These are phyloP conservation scores for Cryptocephalus primarius DNA, from an alignment of 2,888 invertebrate genomes.

Conservation along the genomic window DNA sequence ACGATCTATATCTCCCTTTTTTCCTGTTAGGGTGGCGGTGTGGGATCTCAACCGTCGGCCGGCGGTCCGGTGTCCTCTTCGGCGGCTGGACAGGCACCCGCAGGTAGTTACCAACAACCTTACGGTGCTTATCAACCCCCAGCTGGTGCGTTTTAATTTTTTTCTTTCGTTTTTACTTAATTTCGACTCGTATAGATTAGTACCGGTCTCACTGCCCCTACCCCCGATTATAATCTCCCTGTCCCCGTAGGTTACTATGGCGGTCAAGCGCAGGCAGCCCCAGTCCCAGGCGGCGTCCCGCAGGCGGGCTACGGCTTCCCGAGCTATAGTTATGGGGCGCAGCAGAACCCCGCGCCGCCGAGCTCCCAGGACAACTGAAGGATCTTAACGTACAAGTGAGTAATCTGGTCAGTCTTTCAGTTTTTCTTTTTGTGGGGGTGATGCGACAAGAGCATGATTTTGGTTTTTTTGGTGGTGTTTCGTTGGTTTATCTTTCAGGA, in stretches of 20 bases:
- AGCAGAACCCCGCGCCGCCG: slow-evolving; percentile 17
- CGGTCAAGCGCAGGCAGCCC: slow-evolving; percentile 27
- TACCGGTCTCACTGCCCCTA: too few species aligned
- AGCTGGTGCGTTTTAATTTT: slow-evolving; percentile 22
- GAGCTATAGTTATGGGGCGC: slow-evolving; percentile 36
- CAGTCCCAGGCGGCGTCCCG: slow-evolving; percentile 29
- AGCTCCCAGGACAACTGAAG: slow-evolving; percentile 17
- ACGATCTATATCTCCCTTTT: too few species aligned
- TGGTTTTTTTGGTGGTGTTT: slow-evolving; percentile 5
- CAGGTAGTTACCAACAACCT: slow-evolving; percentile 25
- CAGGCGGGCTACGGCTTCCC: slow-evolving; percentile 38
- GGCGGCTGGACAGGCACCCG: slow-evolving; percentile 20
- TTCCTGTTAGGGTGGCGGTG: too few species aligned
- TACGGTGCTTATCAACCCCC: slow-evolving; percentile 35
- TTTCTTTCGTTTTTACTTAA: slow-evolving; percentile 1
- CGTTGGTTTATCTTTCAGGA: slow-evolving; percentile 18
- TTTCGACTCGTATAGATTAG: not conserved
- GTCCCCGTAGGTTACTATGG: slow-evolving; percentile 31
- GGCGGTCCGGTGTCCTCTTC: slow-evolving; percentile 5
- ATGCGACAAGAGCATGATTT: not conserved
- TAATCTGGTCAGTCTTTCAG: slow-evolving; percentile 8
- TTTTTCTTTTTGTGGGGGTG: not conserved
- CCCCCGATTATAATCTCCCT: too few species aligned
- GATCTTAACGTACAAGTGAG: slow-evolving; percentile 6
- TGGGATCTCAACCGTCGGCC: too few species aligned